Percentiles rank a stretch among this genome's conserved stretches.
phyloP scores from a whole-genome alignment of 2,797 vertebrate species.

The Micromesistius poutassou region DNA sequence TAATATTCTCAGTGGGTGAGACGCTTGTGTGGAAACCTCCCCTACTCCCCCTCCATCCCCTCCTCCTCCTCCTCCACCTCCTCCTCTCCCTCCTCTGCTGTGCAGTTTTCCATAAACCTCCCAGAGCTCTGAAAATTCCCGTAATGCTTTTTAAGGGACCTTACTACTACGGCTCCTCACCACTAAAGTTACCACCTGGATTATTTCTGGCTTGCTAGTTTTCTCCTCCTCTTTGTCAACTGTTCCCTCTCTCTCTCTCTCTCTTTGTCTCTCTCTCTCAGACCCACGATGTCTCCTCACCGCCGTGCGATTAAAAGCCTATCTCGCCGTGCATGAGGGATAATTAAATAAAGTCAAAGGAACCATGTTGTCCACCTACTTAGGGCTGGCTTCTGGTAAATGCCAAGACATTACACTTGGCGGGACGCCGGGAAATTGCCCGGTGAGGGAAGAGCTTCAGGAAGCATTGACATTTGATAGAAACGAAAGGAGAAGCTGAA shows the following conservation, averaged over 20 bases:
- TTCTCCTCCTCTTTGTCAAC: background rate
- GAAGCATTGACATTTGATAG: background rate
- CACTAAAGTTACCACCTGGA: conserved; percentile 7
- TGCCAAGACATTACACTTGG: conserved; percentile 13
- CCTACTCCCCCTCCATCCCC: background rate
- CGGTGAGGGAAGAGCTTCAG: conserved; percentile 4
- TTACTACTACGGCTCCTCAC: background rate
- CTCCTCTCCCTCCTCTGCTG: background rate
- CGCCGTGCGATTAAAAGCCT: conserved; percentile 22
- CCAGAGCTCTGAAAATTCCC: conserved; percentile 3
- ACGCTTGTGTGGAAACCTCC: too few relatives aligned
- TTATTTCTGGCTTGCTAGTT: background rate
- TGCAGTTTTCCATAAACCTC: background rate
- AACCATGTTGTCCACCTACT: conserved; percentile 11
- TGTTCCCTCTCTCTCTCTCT: conserved; percentile 11
- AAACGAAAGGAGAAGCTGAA: background rate
- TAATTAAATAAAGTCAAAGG: conserved; percentile 25
- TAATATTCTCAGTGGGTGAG: too few relatives aligned
- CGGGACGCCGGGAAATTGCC: background rate
- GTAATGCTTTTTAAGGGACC: conserved; percentile 22
- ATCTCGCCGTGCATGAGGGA: conserved; percentile 17
- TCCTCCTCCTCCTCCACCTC: too few relatives aligned
- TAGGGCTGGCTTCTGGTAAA: conserved; percentile 13
- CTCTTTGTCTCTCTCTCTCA: background rate
- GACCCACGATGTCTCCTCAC: conserved; percentile 6